phyloP scores from a whole-genome alignment of 2,113 vertebrate genomes.

The Pseudonaja textilis region DNA sequence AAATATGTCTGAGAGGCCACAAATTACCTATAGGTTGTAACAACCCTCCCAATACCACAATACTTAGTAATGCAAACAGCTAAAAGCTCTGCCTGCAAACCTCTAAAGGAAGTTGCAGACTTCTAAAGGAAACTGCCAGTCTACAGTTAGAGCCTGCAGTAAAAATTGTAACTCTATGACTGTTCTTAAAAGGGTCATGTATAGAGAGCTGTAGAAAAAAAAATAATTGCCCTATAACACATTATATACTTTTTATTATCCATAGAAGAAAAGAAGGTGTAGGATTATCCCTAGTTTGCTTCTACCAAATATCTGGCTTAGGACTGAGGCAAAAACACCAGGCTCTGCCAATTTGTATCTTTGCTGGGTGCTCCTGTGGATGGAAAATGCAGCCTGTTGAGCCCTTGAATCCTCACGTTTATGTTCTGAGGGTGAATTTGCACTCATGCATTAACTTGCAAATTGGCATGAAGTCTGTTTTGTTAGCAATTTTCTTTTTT shows the following conservation, averaged over 20 bases:
- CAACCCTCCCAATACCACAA: neutral
- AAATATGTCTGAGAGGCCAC: neutral
- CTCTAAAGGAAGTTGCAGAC: neutral
- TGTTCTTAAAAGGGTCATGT: neutral
- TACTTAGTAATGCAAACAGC: neutral
- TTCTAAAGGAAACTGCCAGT: neutral
- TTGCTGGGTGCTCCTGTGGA: neutral
- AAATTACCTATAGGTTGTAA: neutral
- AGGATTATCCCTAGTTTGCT: neutral
- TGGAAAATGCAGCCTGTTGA: neutral
- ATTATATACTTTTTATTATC: neutral
- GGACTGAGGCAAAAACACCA: neutral
- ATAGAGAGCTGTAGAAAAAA: neutral
- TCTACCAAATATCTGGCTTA: neutral
- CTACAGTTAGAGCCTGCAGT: neutral
- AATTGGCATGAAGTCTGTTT: conserved; percentile 19
- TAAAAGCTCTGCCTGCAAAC: neutral
- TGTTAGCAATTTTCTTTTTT: conserved; percentile 9
- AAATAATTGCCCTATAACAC: neutral
- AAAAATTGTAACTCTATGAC: neutral
- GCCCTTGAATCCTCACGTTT: conserved; percentile 10
- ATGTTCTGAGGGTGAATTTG: conserved; percentile 36
- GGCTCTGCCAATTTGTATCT: neutral
- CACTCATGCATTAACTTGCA: conserved; percentile 15
- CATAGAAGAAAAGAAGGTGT: neutral